Conservation (phyloP, 2,888 invertebrate species). For the Dolichomitus sp. region DNA sequence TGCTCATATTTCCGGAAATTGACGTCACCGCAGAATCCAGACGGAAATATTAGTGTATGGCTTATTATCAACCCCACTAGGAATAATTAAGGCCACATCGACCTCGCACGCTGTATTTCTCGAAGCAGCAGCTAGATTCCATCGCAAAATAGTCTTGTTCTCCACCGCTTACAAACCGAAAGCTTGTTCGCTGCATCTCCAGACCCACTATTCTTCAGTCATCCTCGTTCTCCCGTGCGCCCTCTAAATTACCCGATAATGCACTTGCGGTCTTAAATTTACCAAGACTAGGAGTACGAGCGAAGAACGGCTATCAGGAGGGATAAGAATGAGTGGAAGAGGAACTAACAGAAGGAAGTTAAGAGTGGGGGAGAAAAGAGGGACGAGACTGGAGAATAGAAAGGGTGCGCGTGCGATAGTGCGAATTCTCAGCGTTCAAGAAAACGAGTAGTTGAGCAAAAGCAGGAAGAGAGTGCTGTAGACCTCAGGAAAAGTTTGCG, state of each 20-base stretch:
- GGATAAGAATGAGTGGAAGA: slow-evolving; percentile 58
- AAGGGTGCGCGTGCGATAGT: slow-evolving; percentile 50
- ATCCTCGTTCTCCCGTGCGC: slow-evolving; percentile 67
- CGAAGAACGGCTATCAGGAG: slow-evolving; percentile 27
- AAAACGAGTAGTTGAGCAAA: slow-evolving; percentile 16
- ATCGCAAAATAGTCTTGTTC: slow-evolving; percentile 6
- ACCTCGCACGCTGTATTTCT: neutral
- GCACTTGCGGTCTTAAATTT: slow-evolving; percentile 77
- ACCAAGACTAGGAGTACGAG: slow-evolving; percentile 64
- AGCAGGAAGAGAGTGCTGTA: slow-evolving; percentile 42
- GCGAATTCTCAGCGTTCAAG: slow-evolving; percentile 49
- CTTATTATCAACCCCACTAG: slow-evolving; percentile 36
- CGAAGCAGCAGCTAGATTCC: slow-evolving; percentile 3
- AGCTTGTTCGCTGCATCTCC: slow-evolving; percentile 53
- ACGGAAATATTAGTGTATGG: slow-evolving; percentile 23
- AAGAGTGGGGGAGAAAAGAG: slow-evolving; percentile 38
- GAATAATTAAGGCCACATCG: slow-evolving; percentile 5
- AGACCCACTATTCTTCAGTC: slow-evolving; percentile 64
- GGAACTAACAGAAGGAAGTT: slow-evolving; percentile 39
- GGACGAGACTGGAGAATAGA: slow-evolving; percentile 26
- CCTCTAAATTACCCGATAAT: slow-evolving; percentile 78
- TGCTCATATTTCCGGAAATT: no score
- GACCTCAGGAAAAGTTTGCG: slow-evolving; percentile 54
- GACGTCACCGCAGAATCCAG: slow-evolving; percentile 19
- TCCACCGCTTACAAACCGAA: slow-evolving; percentile 40